phyloP scores from a whole-genome alignment of 2,113 vertebrate species.

The Salvelinus sp. region DNA sequence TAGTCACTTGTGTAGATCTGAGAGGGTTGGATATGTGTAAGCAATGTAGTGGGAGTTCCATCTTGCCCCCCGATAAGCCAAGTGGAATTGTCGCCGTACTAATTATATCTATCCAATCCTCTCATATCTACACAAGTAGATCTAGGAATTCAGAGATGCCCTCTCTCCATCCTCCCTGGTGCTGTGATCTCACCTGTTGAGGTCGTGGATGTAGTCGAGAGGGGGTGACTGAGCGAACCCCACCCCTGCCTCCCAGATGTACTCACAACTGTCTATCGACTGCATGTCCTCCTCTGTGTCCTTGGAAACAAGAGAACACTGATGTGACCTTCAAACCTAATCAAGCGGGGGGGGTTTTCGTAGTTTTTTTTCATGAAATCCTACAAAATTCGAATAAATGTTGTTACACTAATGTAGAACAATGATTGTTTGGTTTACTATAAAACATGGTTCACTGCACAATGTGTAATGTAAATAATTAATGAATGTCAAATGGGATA shows the following conservation, averaged over 20 bases:
- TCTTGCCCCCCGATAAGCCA: no score
- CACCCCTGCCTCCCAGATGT: slow-evolving; percentile 98
- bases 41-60: no score
- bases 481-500: background rate
- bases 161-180: background rate
- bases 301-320: slow-evolving; percentile 59
- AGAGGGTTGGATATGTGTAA: no score
- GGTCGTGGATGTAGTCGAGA: slow-evolving; percentile 87
- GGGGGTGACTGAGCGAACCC: slow-evolving; percentile 93
- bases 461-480: background rate
- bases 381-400: background rate
- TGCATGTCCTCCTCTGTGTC: slow-evolving; percentile 84
- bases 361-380: background rate
- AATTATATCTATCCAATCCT: no score
- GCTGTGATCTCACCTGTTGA: slow-evolving; percentile 83
- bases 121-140: background rate
- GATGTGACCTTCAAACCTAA: background rate
- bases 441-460: no score
- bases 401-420: no score
- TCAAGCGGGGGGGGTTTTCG: background rate
- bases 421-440: no score
- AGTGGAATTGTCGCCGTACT: no score
- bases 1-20: no score
- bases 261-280: slow-evolving; percentile 96
- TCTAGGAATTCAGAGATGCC: background rate